Evolutionary conservation across 1,140 invertebrate genomes (phyloP).

Genomic region (Pseudomyrmex gracilis): DNA sequence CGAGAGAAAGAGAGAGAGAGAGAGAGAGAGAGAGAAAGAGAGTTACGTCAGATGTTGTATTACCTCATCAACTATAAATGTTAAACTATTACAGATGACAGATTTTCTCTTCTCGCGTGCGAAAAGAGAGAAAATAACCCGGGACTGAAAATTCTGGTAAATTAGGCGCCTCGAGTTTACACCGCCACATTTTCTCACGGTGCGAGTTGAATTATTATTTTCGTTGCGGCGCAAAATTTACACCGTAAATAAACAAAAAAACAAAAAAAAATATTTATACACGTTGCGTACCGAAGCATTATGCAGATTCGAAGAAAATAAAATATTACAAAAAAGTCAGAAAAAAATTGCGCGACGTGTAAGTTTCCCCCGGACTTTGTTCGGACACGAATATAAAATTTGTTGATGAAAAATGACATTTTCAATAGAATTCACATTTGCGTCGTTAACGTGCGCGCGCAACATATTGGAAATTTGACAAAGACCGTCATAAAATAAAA

Average conservation of each 20-base stretch:
- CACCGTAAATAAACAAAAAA: no score
- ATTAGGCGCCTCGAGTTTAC: conserved; percentile 31
- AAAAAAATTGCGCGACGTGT: not conserved
- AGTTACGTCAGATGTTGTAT: conserved; percentile 37
- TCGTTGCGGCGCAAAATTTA: conserved; percentile 50
- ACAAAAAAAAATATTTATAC: conserved; percentile 44
- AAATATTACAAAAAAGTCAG: conserved; percentile 41
- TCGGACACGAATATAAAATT: not conserved
- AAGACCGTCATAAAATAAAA: not conserved
- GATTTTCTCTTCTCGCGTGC: not conserved
- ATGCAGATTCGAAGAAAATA: conserved; percentile 33
- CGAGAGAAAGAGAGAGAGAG: no score
- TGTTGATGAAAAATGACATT: no score
- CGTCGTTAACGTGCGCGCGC: not conserved
- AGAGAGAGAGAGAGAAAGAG: no score
- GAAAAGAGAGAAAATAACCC: not conserved
- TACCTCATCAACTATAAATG: conserved; percentile 20
- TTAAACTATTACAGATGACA: conserved; percentile 41
- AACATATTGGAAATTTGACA: not conserved
- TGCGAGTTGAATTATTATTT: conserved; percentile 41
- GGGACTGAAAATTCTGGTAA: conserved; percentile 41
- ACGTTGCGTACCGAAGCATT: conserved; percentile 46
- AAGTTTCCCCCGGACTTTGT: conserved; percentile 6
- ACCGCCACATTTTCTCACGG: conserved; percentile 33
- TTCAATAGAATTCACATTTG: not conserved